Evolutionary conservation across 2,888 invertebrate species (phyloP).

Genomic region (Polymixis lichenea): DNA sequence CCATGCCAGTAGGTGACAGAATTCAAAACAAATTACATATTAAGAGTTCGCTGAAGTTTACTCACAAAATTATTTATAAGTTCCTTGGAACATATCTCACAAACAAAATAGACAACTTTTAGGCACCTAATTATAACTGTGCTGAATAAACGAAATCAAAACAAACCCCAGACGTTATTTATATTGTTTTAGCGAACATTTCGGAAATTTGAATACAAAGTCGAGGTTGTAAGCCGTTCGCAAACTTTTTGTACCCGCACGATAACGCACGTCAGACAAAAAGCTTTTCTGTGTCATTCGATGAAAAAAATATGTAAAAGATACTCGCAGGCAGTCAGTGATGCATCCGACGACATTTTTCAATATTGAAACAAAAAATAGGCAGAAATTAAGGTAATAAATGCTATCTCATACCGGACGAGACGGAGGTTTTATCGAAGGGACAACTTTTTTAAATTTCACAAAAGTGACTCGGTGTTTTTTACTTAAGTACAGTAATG

Average conservation of each 20-base stretch:
- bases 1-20: slow-evolving; percentile 28
- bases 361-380: slow-evolving; percentile 80
- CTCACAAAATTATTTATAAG: slow-evolving; percentile 23
- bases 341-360: slow-evolving; percentile 86
- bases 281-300: slow-evolving; percentile 89
- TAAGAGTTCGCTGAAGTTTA: slow-evolving; percentile 32
- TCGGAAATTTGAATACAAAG: slow-evolving; percentile 83
- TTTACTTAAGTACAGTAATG: slow-evolving; percentile 9
- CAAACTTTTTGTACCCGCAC: slow-evolving; percentile 78
- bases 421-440: slow-evolving; percentile 60
- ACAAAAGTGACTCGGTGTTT: slow-evolving; percentile 14
- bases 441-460: slow-evolving; percentile 43
- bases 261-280: slow-evolving; percentile 88
- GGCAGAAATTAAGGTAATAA: slow-evolving; percentile 72
- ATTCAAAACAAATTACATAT: slow-evolving; percentile 41
- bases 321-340: slow-evolving; percentile 75
- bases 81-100: not conserved
- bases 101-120: slow-evolving; percentile 13
- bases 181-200: slow-evolving; percentile 58
- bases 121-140: slow-evolving; percentile 30
- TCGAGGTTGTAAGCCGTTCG: slow-evolving; percentile 68
- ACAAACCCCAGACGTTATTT: slow-evolving; percentile 51
- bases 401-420: slow-evolving; percentile 63
- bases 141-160: slow-evolving; percentile 54
- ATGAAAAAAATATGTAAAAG: slow-evolving; percentile 77